Base-by-base conservation (phyloP, 2,113 vertebrate species). In the Brachyhypopomus occidentalis region DNA sequence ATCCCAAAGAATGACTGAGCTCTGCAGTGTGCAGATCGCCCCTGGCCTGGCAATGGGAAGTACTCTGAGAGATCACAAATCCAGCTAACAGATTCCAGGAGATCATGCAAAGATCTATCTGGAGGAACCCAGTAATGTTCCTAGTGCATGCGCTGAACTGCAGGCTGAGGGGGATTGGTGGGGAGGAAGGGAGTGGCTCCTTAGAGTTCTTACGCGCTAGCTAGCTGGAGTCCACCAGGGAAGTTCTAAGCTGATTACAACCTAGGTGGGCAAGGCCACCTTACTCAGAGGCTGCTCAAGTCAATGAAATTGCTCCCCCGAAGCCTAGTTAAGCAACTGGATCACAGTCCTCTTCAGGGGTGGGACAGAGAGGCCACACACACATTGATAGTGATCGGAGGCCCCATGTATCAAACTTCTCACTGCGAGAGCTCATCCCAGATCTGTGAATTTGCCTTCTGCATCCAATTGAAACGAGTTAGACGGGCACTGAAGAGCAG, bases 241-340 rank as follows among this genome's bases (percentile, higher is more conserved):
- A 69, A 73, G 12, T 80, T 81, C 74, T 81, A 79, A 81, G 74
- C 69, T 87, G 59, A 81, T 87, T 87, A 86, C 22, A 38, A 41
- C 36, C 56, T 79, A 74, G 38, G 67, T 71, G 75, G 48, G 80
- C 77, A 76, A 60, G 62, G 16, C 38, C 3, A 75, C 77, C 73
- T 83, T 84, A 84, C 3, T 8, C 70, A 69, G 45, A 77, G 80
- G 72, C 78, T 70, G 59, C 41, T 48, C 79, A 81, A 80, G 77
- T 83, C 75, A 81, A 82, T 83, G 73, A 84, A 84, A 88, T 80
- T 48, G 67, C 67, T 79, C 78, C 79, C 80, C 74, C 3, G 19
- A 62, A 80, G 55, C 19, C 16, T 34, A 78, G 30, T 45, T 38
- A 84, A 67, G 56, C 30, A 72, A 84, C 25, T 69, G 64, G 75